Percentiles rank a stretch among this genome's conserved stretches.
Conservation (phyloP, 2,888 invertebrate genomes). For the Drosophila anceps region DNA sequence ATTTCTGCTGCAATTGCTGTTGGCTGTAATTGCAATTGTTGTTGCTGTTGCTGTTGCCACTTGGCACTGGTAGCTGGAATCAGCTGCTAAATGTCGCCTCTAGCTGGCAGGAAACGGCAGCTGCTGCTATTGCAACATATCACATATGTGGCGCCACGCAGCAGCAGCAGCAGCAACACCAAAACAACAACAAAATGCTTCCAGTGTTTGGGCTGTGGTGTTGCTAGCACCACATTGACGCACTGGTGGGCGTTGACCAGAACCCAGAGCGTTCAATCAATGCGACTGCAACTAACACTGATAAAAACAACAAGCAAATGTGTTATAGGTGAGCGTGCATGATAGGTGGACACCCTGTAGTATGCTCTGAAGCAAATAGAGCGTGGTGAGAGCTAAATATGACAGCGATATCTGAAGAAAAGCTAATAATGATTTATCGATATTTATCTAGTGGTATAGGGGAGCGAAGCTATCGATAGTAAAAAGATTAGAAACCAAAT, state of each 20-base stretch:
- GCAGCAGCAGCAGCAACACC: background rate
- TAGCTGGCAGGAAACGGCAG: slow-evolving; percentile 49
- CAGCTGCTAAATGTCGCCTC: slow-evolving; percentile 57
- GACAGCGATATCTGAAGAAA: background rate
- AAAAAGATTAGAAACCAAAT: background rate
- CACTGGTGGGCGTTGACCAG: slow-evolving; percentile 45
- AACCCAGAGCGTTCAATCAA: slow-evolving; percentile 42
- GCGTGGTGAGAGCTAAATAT: too few relatives aligned
- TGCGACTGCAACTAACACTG: slow-evolving; percentile 22
- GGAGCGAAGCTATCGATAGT: background rate
- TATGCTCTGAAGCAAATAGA: too few relatives aligned
- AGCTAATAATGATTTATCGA: background rate
- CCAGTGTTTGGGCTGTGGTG: slow-evolving; percentile 10
- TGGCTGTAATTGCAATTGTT: slow-evolving; percentile 31
- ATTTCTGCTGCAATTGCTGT: slow-evolving; percentile 24
- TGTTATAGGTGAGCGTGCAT: background rate
- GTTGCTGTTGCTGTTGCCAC: background rate
- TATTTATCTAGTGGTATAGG: background rate
- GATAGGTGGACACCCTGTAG: slow-evolving; percentile 4
- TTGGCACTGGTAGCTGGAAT: slow-evolving; percentile 37
- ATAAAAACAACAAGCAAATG: slow-evolving; percentile 1
- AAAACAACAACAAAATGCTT: background rate
- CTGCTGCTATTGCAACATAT: slow-evolving; percentile 24
- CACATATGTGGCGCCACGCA: slow-evolving; percentile 47
- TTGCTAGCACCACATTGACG: slow-evolving; percentile 23